Conservation (phyloP, 1,140 invertebrate species). For the Bombus waltoni region DNA sequence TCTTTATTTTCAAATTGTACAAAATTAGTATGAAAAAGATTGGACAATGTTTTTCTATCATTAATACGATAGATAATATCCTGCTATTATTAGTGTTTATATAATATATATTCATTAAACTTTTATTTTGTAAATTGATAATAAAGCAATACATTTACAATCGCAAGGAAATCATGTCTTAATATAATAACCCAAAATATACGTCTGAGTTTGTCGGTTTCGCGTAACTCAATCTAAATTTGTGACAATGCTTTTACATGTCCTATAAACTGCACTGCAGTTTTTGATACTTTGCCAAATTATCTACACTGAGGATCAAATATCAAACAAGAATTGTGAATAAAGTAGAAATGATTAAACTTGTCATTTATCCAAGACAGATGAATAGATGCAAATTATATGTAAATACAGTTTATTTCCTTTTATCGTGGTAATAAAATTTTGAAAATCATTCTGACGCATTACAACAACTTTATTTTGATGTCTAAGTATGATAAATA, state of each 20-base stretch:
- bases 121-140: slow-evolving; percentile 43
- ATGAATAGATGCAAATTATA: neutral
- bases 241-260: slow-evolving; percentile 19
- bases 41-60: neutral
- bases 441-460: no score
- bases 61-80: neutral
- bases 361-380: neutral
- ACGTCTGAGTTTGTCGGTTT: neutral
- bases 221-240: slow-evolving; percentile 27
- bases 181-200: neutral
- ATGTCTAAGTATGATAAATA: neutral
- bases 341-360: neutral
- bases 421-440: neutral
- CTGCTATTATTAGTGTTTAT: slow-evolving; percentile 3
- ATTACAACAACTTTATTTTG: neutral
- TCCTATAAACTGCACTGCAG: neutral
- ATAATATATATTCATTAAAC: slow-evolving; percentile 11
- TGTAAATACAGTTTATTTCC: no score
- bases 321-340: neutral
- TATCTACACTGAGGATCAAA: neutral
- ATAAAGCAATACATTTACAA: slow-evolving; percentile 28
- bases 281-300: slow-evolving; percentile 32
- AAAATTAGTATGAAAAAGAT: slow-evolving; percentile 24
- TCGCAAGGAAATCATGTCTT: neutral
- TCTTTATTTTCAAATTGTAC: slow-evolving; percentile 1